Evolutionary conservation across 2,888 invertebrate genomes (phyloP).

Genomic region (Drosophila setosimentum): DNA sequence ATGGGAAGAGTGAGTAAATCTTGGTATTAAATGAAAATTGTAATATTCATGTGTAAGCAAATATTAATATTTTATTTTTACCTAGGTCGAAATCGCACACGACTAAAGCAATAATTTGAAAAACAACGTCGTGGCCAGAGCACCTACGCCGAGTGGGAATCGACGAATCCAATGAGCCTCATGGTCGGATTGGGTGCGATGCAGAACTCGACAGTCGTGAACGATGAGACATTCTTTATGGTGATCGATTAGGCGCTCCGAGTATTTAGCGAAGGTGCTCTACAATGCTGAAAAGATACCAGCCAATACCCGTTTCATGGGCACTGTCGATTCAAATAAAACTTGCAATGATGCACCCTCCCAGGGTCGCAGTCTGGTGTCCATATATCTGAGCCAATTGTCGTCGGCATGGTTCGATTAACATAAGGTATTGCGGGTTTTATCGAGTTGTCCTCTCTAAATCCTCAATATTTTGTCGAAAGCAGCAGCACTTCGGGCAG

Average conservation of each 20-base stretch:
- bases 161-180: constrained; percentile 30
- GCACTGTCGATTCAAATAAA: constrained; percentile 29
- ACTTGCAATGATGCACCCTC: constrained; percentile 34
- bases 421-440: no score
- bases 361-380: constrained; percentile 40
- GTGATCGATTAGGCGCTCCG: constrained; percentile 22
- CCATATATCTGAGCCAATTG: constrained; percentile 33
- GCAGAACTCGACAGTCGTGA: constrained; percentile 30
- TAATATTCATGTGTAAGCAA: not conserved
- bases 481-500: no score
- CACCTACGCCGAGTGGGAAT: constrained; percentile 32
- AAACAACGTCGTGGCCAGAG: constrained; percentile 12
- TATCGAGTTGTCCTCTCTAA: no score
- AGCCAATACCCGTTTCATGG: constrained; percentile 19
- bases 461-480: no score
- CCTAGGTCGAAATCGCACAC: constrained; percentile 24
- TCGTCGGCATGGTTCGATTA: no score
- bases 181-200: constrained; percentile 26
- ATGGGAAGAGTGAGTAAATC: not conserved
- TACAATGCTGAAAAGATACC: constrained; percentile 32
- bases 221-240: constrained; percentile 26
- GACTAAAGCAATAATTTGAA: constrained; percentile 38
- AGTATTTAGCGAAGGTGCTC: constrained; percentile 24
- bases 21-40: not conserved
- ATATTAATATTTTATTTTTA: constrained; percentile 26